A percentile compares a stretch with the other conserved stretches of the same genome.
Conservation (phyloP, 2,888 invertebrate genomes). For the Drosophila suboccidentalis region DNA sequence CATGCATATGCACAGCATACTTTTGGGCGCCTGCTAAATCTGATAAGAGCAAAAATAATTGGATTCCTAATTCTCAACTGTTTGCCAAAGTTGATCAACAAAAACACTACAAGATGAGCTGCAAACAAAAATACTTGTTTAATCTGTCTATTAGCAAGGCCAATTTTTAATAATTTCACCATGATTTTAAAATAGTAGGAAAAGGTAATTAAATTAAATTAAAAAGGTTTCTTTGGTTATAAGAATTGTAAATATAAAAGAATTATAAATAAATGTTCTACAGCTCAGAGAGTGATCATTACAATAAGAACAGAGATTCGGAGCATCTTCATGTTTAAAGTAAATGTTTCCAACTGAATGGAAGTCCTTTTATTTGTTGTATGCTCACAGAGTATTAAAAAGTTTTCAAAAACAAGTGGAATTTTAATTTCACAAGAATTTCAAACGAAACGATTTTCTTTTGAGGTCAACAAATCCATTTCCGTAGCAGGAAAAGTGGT, state of each 20-base stretch:
- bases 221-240: no score
- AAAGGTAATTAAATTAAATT: no score
- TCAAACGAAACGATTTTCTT: not conserved
- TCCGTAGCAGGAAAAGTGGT: slow-evolving; percentile 1
- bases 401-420: not conserved
- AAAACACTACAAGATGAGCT: not conserved
- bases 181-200: no score
- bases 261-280: no score
- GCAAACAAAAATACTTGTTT: not conserved
- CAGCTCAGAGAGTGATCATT: not conserved
- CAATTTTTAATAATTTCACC: no score
- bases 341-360: not conserved
- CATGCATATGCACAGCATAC: slow-evolving; percentile 26
- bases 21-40: slow-evolving; percentile 10
- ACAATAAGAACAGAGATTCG: not conserved
- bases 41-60: slow-evolving; percentile 17
- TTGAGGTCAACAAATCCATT: slow-evolving; percentile 5
- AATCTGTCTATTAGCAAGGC: not conserved
- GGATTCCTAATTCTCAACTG: slow-evolving; percentile 2
- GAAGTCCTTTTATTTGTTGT: not conserved
- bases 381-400: not conserved
- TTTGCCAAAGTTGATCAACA: slow-evolving; percentile 2
- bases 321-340: not conserved
- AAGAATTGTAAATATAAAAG: no score
- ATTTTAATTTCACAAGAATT: slow-evolving; percentile 3